These are phyloP conservation scores for Paedocypris sp. DNA, from an alignment of 2,113 vertebrate species.

Conservation along the genomic window DNA sequence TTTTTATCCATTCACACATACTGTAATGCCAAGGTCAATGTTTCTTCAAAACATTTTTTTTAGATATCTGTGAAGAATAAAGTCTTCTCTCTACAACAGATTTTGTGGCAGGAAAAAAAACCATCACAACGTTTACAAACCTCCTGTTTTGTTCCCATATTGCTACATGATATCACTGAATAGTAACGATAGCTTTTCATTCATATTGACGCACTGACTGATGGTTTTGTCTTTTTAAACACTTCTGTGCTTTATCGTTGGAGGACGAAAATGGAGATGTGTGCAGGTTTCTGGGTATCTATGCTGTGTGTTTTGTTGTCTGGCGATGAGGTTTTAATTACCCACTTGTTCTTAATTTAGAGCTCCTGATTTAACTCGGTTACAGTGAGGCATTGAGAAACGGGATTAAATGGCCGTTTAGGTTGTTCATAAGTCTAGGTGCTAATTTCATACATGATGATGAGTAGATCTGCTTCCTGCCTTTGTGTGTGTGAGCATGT, in stretches of 20 bases:
- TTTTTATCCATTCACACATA: slow-evolving; percentile 46
- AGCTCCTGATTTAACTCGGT: not conserved
- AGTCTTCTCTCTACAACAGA: no score
- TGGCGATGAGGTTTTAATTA: not conserved
- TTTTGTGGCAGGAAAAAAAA: no score
- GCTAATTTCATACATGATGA: not conserved
- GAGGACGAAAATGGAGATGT: not conserved
- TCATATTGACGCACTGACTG: no score
- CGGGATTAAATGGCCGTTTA: not conserved
- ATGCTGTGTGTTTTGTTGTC: not conserved
- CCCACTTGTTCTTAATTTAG: not conserved
- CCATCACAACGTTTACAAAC: no score
- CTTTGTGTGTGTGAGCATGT: not conserved
- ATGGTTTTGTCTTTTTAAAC: no score
- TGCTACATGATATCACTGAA: no score
- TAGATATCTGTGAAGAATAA: no score
- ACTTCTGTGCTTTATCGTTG: no score
- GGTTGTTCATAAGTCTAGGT: not conserved
- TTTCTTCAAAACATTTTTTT: no score
- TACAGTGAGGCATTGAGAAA: not conserved
- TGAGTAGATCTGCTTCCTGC: not conserved
- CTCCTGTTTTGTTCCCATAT: no score
- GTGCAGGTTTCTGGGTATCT: not conserved
- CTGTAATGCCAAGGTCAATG: not conserved
- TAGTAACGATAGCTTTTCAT: no score